phyloP scores from a whole-genome alignment of 2,113 vertebrate genomes.

The Rhinolophus sinicus region DNA sequence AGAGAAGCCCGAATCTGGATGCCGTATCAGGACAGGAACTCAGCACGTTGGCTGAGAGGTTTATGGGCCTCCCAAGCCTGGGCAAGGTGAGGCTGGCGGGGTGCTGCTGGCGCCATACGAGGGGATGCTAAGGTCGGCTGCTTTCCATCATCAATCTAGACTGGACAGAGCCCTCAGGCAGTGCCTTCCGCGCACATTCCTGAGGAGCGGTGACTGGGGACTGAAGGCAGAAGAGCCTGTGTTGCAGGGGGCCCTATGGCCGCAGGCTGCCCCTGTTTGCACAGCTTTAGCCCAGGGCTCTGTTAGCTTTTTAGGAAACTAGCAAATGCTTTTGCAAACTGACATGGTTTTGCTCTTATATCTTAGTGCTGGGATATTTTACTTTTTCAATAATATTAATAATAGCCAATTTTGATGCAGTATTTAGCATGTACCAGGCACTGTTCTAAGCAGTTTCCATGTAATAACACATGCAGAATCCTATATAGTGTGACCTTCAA shows the following conservation, averaged over 20 bases:
- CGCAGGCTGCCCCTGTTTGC: background rate
- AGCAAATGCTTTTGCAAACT: background rate
- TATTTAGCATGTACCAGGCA: background rate
- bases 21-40: slow-evolving; percentile 72
- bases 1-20: background rate
- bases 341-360: background rate
- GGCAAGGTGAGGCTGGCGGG: slow-evolving; percentile 81
- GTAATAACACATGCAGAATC: background rate
- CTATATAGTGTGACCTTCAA: background rate
- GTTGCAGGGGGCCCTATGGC: background rate
- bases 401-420: background rate
- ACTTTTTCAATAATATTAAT: background rate
- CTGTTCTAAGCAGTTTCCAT: background rate
- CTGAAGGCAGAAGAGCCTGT: slow-evolving; percentile 50
- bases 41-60: slow-evolving; percentile 41
- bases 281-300: slow-evolving; percentile 10
- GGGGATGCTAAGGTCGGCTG: slow-evolving; percentile 82
- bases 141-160: slow-evolving; percentile 86
- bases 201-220: slow-evolving; percentile 83
- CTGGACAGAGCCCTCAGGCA: slow-evolving; percentile 74
- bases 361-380: background rate
- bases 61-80: slow-evolving; percentile 72
- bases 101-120: slow-evolving; percentile 75
- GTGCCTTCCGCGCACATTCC: slow-evolving; percentile 83
- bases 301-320: background rate